Percentiles rank a stretch among this genome's conserved stretches.
Conservation (phyloP, 2,797 vertebrate genomes). For the Mionectes olivaceus region DNA sequence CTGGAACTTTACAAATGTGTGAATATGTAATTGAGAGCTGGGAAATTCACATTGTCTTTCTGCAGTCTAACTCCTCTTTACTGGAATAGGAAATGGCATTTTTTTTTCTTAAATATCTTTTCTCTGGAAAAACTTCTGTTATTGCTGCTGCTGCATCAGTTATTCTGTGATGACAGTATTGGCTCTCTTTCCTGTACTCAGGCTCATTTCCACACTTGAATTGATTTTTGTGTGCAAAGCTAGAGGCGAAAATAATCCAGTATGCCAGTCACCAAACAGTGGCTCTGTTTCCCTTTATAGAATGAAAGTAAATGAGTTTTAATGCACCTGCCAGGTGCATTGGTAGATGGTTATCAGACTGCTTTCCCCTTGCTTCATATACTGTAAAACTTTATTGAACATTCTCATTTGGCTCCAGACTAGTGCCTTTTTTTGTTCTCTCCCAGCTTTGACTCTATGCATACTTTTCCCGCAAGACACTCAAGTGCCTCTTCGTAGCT, state of each 20-base stretch:
- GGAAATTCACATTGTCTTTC: background rate
- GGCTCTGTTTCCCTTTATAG: background rate
- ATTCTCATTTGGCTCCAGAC: background rate
- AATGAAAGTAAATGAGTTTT: background rate
- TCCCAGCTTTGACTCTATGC: background rate
- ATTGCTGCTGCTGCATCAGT: background rate
- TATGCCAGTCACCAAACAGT: background rate
- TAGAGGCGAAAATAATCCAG: background rate
- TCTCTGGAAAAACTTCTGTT: background rate
- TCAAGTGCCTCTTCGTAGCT: background rate
- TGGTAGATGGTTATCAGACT: background rate
- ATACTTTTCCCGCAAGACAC: background rate
- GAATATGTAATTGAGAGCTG: conserved; percentile 26
- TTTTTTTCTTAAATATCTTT: background rate
- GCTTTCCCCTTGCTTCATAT: background rate
- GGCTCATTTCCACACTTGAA: background rate
- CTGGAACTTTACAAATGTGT: conserved; percentile 79
- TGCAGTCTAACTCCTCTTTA: background rate
- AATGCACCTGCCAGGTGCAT: background rate
- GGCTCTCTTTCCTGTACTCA: accelerated
- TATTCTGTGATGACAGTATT: background rate
- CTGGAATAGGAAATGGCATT: background rate
- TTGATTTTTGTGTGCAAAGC: conserved; percentile 1
- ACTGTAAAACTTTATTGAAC: background rate
- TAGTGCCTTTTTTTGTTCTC: background rate